phyloP scores from a whole-genome alignment of 1,140 invertebrate species.

The Dreissena rostriformis region DNA sequence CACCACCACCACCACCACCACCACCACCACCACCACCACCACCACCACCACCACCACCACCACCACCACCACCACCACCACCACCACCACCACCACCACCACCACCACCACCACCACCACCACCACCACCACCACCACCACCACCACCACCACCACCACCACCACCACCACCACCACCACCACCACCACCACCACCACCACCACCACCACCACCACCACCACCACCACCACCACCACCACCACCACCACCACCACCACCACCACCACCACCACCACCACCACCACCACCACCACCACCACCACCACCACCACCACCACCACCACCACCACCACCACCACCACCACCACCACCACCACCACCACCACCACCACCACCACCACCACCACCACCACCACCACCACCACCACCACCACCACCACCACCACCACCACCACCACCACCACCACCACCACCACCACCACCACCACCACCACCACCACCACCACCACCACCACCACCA shows the following conservation, averaged over 20 bases:
- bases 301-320: neutral
- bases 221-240: no score
- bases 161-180: neutral
- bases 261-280: neutral
- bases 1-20: neutral
- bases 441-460: neutral
- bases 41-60: no score
- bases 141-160: no score
- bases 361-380: neutral
- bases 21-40: neutral
- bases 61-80: no score
- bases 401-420: neutral
- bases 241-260: neutral
- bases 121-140: neutral
- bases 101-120: neutral
- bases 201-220: no score
- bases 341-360: neutral
- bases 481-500: neutral
- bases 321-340: neutral
- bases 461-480: neutral
- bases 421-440: neutral
- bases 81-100: neutral
- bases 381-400: neutral
- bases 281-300: no score
- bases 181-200: no score